Evolutionary conservation across 2,797 vertebrate genomes (phyloP), one percentile per base, ranked within the genome.

Genomic region (Gouania willdenowi): DNA sequence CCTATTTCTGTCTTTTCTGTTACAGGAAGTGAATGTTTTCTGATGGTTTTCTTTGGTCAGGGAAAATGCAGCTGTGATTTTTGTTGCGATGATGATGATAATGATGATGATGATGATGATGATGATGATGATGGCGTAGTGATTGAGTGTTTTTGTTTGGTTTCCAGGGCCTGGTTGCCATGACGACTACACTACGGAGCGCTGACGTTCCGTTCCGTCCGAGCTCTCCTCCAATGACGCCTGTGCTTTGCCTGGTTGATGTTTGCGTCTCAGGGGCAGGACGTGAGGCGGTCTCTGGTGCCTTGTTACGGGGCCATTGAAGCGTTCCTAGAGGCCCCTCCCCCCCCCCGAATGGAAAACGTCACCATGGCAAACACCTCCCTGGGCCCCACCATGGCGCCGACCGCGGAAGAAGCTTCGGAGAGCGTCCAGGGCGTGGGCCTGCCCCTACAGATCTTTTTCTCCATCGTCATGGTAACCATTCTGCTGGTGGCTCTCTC

Each of bases 361-460:
- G 7, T 52, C 43, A 77, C 77, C 34, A 65, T 53, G 59, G 57
- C 63, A 8, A 88, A 85, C 45, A 23, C 23, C 35, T 80, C 82
- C 13, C 23, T 42, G 14, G 59, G 47, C 29, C 72, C 67, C 54
- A 22, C 40, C 26, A 50, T 37, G 1, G 41, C 75, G n/a, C 48
- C 32, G 1, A 63, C 81, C 0, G 77, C 88, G 2, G 36, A 77
- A 0, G 39, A 46, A 19, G 41, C 79, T 1, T 84, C 75, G 41
- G 75, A 85, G 52, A 71, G 42, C 53, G 81, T 66, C 42, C 83
- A 57, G 33, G 90, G 91, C 41, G 61, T 97, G 29, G 74, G 79
- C 82, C 75, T 94, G 35, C 91, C 94, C 17, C 88, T 98, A 31
- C 94, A 94, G 84, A 84, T 98, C 39, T 90, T 98, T 75, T 92